These are phyloP conservation scores for Novumbra hubbsi DNA, from an alignment of 2,797 vertebrate species.

Conservation along the genomic window DNA sequence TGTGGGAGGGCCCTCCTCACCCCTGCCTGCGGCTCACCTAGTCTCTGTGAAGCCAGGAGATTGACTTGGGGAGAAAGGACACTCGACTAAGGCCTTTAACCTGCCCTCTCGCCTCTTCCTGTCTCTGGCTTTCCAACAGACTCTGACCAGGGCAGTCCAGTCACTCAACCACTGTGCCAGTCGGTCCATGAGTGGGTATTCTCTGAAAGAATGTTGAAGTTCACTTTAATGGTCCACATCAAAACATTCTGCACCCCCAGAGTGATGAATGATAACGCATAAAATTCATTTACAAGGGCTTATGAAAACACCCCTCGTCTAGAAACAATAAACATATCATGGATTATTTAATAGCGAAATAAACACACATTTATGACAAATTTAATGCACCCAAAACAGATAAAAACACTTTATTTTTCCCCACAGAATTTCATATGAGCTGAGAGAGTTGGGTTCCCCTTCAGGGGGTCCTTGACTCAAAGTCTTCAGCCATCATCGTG, in stretches of 20 bases:
- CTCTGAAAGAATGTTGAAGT: constrained; percentile 28
- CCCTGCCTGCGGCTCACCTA: not conserved
- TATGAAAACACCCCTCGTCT: not conserved
- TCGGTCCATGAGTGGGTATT: constrained; percentile 15
- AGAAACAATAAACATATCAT: not conserved
- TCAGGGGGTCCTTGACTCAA: constrained; percentile 51
- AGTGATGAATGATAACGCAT: constrained; percentile 25
- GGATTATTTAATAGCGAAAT: constrained; percentile 9
- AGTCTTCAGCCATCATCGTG: constrained; percentile 52
- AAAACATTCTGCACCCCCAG: constrained; percentile 29
- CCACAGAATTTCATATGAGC: constrained; percentile 61
- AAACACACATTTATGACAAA: constrained; percentile 41
- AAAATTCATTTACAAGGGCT: constrained; percentile 4
- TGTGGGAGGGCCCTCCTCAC: not conserved
- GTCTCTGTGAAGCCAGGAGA: not conserved
- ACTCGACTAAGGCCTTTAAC: not conserved
- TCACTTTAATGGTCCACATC: constrained; percentile 17
- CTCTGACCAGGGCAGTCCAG: not conserved
- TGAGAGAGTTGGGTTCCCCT: constrained; percentile 51
- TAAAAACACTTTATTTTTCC: constrained; percentile 80
- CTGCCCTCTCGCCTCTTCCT: not conserved
- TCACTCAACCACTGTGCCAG: constrained; percentile 18
- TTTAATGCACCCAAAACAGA: constrained; percentile 61
- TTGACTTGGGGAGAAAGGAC: not conserved
- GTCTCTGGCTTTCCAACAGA: constrained; percentile 1